Conservation (phyloP, 2,113 vertebrate species). For the Rissa tridactyla region DNA sequence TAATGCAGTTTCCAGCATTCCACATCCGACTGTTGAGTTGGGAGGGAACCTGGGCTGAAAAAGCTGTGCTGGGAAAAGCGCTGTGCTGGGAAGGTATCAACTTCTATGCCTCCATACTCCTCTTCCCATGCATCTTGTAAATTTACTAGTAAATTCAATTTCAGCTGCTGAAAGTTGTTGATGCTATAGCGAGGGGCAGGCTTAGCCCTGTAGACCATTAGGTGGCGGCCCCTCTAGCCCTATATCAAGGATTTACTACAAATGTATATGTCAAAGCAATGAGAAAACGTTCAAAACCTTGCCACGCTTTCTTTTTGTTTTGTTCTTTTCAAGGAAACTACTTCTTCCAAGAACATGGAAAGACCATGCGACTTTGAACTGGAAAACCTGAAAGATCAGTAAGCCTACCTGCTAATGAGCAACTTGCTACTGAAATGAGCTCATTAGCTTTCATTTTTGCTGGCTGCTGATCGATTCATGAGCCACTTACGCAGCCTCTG, state of each 20-base stretch:
- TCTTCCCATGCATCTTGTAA: neutral
- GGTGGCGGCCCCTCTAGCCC: neutral
- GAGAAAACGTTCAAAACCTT: neutral
- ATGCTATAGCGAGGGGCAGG: neutral
- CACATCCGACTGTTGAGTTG: neutral
- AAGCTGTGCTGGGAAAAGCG: neutral
- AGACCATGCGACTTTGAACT: conserved; percentile 52
- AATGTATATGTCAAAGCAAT: neutral
- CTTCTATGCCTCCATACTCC: neutral
- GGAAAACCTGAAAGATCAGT: conserved; percentile 52
- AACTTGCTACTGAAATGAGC: conserved; percentile 51
- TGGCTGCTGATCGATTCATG: conserved; percentile 50
- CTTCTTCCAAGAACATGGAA: neutral
- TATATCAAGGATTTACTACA: neutral
- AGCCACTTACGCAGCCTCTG: neutral
- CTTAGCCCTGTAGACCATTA: neutral
- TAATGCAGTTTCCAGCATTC: neutral
- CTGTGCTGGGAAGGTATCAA: neutral
- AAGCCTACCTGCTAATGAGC: conserved; percentile 60
- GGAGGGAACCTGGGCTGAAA: neutral
- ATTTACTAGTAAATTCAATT: neutral
- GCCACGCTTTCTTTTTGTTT: neutral
- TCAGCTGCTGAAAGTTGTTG: neutral
- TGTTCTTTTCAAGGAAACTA: neutral
- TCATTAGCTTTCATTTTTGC: conserved; percentile 60